These are phyloP conservation scores for Hepsetus odoe DNA, from an alignment of 2,113 vertebrate species.

Conservation along the genomic window DNA sequence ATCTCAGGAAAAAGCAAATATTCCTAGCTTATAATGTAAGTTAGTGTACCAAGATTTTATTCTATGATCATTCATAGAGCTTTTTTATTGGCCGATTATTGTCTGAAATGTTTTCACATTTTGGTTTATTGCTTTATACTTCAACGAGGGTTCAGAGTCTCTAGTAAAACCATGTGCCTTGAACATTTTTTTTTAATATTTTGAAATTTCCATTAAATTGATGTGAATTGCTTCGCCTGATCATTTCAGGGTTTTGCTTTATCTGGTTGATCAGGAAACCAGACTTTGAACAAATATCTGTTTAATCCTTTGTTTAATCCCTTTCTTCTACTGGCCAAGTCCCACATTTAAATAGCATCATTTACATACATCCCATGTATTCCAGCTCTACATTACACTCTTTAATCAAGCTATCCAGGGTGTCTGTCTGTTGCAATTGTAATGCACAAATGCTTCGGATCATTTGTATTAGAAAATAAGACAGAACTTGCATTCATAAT, in stretches of 20 bases:
- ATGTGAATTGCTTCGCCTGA: slow-evolving; percentile 6
- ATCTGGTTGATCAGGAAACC: neutral
- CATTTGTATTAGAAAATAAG: neutral
- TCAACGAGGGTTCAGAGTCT: neutral
- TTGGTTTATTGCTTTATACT: neutral
- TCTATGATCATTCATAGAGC: too few relatives aligned
- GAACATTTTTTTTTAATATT: too few relatives aligned
- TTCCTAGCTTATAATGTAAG: too few relatives aligned
- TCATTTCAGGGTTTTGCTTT: neutral
- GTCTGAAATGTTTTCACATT: too few relatives aligned
- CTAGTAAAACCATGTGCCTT: too few relatives aligned
- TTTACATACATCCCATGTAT: neutral
- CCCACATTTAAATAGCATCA: neutral
- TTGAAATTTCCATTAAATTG: slow-evolving; percentile 1
- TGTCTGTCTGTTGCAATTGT: neutral
- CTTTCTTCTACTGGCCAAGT: neutral
- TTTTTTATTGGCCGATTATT: too few relatives aligned
- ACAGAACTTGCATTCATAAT: neutral
- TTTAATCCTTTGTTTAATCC: neutral
- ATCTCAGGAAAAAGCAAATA: too few relatives aligned
- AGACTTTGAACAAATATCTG: neutral
- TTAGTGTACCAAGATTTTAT: too few relatives aligned
- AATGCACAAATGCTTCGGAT: neutral
- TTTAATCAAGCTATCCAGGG: neutral
- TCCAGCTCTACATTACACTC: neutral